phyloP scores from a whole-genome alignment of 2,797 vertebrate genomes.

The Lepilemur ruficaudatus region DNA sequence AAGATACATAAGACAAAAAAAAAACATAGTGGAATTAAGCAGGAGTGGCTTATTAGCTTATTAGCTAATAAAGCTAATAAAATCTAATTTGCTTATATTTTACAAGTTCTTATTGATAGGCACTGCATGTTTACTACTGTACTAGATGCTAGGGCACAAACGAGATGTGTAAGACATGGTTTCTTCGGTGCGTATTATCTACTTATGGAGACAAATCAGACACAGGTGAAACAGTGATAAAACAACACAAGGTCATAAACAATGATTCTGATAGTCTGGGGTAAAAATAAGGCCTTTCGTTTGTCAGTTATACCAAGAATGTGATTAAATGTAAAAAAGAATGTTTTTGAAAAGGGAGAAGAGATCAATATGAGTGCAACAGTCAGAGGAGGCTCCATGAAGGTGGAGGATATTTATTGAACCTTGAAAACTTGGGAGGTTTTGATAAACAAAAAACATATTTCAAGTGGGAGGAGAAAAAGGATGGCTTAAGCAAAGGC shows the following conservation, averaged over 20 bases:
- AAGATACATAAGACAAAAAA: background rate
- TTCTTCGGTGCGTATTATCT: background rate
- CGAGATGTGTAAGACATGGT: background rate
- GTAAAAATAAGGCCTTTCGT: background rate
- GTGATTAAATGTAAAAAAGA: background rate
- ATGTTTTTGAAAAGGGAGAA: background rate
- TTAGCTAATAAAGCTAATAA: background rate
- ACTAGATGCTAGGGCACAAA: background rate
- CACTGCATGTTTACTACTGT: too few relatives aligned
- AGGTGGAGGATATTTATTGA: background rate
- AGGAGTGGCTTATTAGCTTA: too few relatives aligned
- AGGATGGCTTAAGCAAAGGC: background rate
- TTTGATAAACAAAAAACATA: background rate
- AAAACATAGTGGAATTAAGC: background rate
- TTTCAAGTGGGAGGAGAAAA: background rate
- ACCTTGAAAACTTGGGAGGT: background rate
- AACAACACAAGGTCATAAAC: background rate
- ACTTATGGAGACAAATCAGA: background rate
- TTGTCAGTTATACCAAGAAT: background rate
- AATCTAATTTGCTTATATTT: background rate
- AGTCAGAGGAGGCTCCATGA: background rate
- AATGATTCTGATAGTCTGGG: background rate
- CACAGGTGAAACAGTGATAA: background rate
- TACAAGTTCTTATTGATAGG: background rate
- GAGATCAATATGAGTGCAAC: background rate